phyloP scores from a whole-genome alignment of 2,797 vertebrate species.

The Pampus argenteus region DNA sequence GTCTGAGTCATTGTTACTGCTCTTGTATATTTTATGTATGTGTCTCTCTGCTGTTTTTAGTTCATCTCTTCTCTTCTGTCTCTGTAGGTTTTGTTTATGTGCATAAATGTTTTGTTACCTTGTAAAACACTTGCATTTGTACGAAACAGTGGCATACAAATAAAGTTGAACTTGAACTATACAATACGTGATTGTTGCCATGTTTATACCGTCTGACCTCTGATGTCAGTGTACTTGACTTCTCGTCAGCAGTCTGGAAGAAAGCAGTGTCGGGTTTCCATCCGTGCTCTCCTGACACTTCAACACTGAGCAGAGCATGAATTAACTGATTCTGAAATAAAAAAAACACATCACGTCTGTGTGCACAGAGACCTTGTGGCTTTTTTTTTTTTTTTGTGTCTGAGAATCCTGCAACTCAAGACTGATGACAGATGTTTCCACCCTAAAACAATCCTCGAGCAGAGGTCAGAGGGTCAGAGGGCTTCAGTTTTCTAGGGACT shows the following conservation, averaged over 20 bases:
- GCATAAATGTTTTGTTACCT: neutral
- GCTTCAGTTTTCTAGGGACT: conserved; percentile 35
- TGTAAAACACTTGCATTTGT: neutral
- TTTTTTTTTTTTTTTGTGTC: conserved; percentile 15
- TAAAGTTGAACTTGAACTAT: conserved; percentile 34
- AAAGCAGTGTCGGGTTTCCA: conserved; percentile 28
- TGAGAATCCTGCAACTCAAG: conserved; percentile 35
- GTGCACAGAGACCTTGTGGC: neutral
- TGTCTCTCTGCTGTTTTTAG: neutral
- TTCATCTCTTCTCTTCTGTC: neutral
- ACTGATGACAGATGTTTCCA: conserved; percentile 37
- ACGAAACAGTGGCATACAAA: conserved; percentile 10
- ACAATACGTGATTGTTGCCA: neutral
- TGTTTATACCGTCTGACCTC: conserved; percentile 7
- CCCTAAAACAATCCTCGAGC: neutral
- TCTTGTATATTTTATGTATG: too few species aligned
- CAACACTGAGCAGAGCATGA: conserved; percentile 8
- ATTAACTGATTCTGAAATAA: conserved; percentile 1
- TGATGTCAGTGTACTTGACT: conserved; percentile 11
- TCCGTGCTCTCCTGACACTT: conserved; percentile 9
- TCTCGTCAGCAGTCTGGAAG: conserved; percentile 5
- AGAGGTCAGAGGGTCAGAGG: conserved; percentile 32
- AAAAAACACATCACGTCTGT: conserved; percentile 18
- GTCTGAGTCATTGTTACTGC: neutral
- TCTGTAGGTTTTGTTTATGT: neutral